Base-by-base conservation (phyloP, 2,113 vertebrate genomes). In the Thymallus thymallus region DNA sequence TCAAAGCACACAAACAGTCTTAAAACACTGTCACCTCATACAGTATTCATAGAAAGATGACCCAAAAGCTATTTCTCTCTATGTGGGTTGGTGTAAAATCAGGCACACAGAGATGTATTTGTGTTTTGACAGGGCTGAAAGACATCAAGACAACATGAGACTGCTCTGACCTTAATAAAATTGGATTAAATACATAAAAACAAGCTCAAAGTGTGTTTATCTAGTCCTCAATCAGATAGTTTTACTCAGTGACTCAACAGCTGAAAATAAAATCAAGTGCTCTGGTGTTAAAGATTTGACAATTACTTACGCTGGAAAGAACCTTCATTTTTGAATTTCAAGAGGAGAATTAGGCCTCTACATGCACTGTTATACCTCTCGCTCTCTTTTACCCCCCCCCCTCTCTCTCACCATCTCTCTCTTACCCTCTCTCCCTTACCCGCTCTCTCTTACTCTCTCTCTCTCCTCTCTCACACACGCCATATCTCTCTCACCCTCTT, bases 1-100 rank as follows among this genome's bases (percentile, higher is more conserved):
- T 88, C 82, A 88, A 83, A 88, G 73, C 68, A 61, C 76, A 79
- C 76, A 68, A 80, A 83, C 79, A 45, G 48, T 80, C 71, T 76
- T 83, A 80, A 55, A 82, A 86, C 82, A 81, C 72, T 74, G 73
- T 76, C 80, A 69, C 76, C 73, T 78, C 74, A 63, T 78, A 71
- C 63, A 70, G 60, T 73, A 69, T 80, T 79, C 26, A 69, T 26
- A 72, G 24, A 20, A 23, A 82, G 75, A 81, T 71, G 67, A 77
- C 74, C 80, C 76, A 65, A 76, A 81, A 80, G 75, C 72, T 70
- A 73, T 88, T 80, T 77, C 45, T 55, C 63, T 6, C n/a, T 23
- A 16, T 68, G 67, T 69, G 41, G 45, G 77, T 22, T 65, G 32
- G 26, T 71, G 48, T 58, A 24, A 26, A 30, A 26, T 35, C 14